Base-by-base conservation (phyloP, 2,113 vertebrate species). In the Atractosteus spatula region DNA sequence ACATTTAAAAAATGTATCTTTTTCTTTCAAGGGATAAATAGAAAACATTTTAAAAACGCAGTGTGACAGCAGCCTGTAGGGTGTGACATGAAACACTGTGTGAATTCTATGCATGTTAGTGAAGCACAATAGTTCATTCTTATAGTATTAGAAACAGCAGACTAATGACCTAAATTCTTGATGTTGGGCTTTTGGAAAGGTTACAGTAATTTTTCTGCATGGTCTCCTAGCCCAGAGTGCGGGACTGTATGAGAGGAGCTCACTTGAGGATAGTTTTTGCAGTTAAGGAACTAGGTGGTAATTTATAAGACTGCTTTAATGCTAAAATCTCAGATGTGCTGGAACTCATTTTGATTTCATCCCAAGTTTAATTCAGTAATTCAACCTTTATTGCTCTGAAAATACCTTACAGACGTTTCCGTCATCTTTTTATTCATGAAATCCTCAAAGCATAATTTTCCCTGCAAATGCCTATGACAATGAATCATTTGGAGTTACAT, bases 121-220 rank as follows among this genome's bases (percentile, higher is more conserved):
- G 62, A 80, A 75, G 78, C 70, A 81, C 75, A 78, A 76, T 69
- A 79, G 72, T 78, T 79, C 73, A 78, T 82, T 88, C 80, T 85
- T 87, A 81, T 77, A 74, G 71, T 82, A 78, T 73, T 56, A 77
- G 66, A 83, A 76, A 80, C 77, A 82, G 71, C 74, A 42, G 70
- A 77, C 80, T 78, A 79, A 77, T 90, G 88, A 90, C 85, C 87
- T 89, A 89, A 85, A 89, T 89, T 86, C 87, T 85, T 80, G 75
- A 79, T 83, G 84, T 83, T 84, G 78, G 81, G 84, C 82, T 68
- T 42, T 72, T 86, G 83, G 81, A 86, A 16, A 56, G 57, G 63
- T 76, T 81, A 84, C 77, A 78, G 55, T n/a, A 73, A 62, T 70
- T 72, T 84, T 74, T 77, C 64, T 12, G 64, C 54, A 8, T 66